Evolutionary conservation across 1,140 invertebrate genomes (phyloP), one percentile per base, ranked within the genome.

Genomic region (Drosophila willistoni): DNA sequence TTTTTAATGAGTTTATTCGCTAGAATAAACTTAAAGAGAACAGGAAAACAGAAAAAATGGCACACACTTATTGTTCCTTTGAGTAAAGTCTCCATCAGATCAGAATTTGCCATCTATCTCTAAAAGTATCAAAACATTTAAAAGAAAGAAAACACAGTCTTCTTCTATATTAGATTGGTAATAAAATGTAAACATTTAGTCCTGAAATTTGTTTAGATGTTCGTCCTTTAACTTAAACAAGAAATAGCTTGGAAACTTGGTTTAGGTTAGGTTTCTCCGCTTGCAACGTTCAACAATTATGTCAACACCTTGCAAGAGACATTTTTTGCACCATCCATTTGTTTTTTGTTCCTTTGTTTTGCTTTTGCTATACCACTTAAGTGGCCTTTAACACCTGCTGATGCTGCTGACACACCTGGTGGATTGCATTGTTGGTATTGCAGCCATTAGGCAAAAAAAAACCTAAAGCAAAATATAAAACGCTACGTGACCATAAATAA

Each of bases 401-500:
- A 54, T 76, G 68, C 34, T 65, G 17, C 10, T 39, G 67, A 51
- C 57, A 69, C 75, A 66, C 36, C 36, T n/a, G 36, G 4, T 77
- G 73, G 73, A 59, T 41, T 64, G 59, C 60, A 76, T 66, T 61
- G 67, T 64, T 65, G 68, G 60, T 73, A 67, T 56, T 64, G 72
- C 72, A 67, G 54, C 61, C 73, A 77, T 77, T 77, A 77, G 73
- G 42, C 44, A 44, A 61, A 29, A 44, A 61, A 29, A 65, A 82
- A 71, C 76, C 72, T 61, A 79, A 77, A 82, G 63, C 68, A 83
- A 77, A 70, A 73, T 73, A 68, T 61, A 77, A 59, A 89, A 68
- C 77, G 68, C 79, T 79, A 80, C 83, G 83, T 87, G 84, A 87
- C 83, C 84, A 87, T 89, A 80, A 87, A 87, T 87, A 87, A 87